Evolutionary conservation across 2,888 invertebrate genomes (phyloP), one percentile per base, ranked within the genome.

Genomic region (Cheilosia soror): DNA sequence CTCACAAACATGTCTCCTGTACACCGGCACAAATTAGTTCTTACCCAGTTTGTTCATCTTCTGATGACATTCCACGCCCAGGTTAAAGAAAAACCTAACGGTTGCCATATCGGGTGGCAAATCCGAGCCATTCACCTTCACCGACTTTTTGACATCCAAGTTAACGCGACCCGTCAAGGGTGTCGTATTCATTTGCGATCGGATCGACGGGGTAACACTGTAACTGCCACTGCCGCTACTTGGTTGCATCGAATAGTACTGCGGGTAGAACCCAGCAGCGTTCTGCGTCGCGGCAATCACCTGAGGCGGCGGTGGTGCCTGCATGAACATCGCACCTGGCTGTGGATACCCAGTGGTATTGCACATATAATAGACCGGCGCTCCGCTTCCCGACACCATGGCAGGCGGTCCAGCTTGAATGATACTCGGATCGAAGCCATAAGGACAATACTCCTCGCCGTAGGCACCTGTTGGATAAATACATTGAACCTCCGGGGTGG

Each of bases 71-170:
- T 95, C 95, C 87, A 95, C 92, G 88, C 95, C 95, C 89, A 95
- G 91, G 90, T 95, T 95, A 92, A 94, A 95, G 91, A 94, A 95
- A 90, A 94, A 95, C 78, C 95, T 93, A 81, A 95, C 91, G 5
- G 95, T 95, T 11, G 93, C 91, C 60, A 94, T 92, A 89, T 95
- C 95, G 92, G 69, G 65, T 0, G 91, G 92, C 72, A 91, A 88
- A 86, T 92, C 92, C 5, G 88, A 87, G 1, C 90, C 91, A 63
- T 88, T 89, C 2, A 86, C 53, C 49, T 89, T 88, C 4, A 89
- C 27, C 0, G 91, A 91, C 40, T 89, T 90, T n/a, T 88, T 89
- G 1, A 90, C 90, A 9, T 90, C 88, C 47, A 87, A 88, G 76
- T 90, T 90, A 37, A 89, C 87, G 25, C 88, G 88, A 11, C 88